Percentiles rank a stretch among this genome's conserved stretches.
phyloP scores from a whole-genome alignment of 2,113 vertebrate species.

The Vombatus ursinus region DNA sequence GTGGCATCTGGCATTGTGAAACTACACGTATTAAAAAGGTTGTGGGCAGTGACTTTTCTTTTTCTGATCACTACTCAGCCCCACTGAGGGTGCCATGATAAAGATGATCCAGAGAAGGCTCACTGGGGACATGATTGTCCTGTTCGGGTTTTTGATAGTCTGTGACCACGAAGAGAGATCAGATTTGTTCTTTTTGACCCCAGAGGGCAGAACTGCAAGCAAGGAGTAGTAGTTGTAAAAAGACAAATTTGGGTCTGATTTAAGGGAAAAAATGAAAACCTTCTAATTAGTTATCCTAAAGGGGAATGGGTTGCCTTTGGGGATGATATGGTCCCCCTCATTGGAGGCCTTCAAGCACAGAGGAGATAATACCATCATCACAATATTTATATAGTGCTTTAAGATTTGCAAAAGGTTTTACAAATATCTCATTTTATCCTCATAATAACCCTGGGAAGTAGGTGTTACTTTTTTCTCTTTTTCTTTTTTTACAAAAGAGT shows the following conservation, averaged over 20 bases:
- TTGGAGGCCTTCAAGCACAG: not conserved
- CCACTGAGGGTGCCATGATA: not conserved
- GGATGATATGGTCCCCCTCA: not conserved
- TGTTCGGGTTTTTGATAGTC: not conserved
- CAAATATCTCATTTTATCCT: not conserved
- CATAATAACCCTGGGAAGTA: not conserved
- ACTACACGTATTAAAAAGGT: not conserved
- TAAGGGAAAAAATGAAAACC: not conserved
- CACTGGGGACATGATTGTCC: not conserved
- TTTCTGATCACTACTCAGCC: not conserved
- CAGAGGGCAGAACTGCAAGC: not conserved
- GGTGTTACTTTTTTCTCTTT: not conserved
- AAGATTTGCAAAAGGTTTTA: not conserved
- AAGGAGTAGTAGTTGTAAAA: not conserved
- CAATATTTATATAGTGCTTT: not conserved
- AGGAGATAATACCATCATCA: not conserved
- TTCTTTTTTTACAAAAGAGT: not conserved
- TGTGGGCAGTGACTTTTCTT: not conserved
- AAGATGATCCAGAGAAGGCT: not conserved
- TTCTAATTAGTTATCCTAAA: not conserved
- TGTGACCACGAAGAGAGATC: not conserved
- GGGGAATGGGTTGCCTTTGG: not conserved
- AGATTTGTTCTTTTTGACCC: not conserved
- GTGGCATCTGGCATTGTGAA: not conserved
- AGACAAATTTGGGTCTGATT: not conserved